Conservation (phyloP, 2,888 invertebrate species). For the Priocnemis perturbator region DNA sequence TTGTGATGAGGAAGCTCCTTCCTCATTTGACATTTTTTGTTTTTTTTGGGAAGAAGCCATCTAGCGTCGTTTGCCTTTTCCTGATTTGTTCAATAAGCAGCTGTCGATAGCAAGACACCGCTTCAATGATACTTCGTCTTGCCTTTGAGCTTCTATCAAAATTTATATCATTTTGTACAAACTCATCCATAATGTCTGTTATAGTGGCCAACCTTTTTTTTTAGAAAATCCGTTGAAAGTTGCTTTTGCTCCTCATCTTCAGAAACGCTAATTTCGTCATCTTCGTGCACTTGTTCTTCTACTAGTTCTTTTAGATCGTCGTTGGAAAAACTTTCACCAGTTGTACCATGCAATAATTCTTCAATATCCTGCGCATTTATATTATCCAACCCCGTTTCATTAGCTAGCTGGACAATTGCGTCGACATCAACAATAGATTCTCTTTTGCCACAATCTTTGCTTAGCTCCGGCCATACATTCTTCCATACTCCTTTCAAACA, state of each 20-base stretch:
- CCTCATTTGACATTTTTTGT: too few relatives aligned
- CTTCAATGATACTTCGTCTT: conserved; percentile 10
- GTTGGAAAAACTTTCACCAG: too few relatives aligned
- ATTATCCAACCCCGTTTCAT: conserved; percentile 25
- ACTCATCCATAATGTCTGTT: too few relatives aligned
- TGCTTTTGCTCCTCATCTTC: too few relatives aligned
- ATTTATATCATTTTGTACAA: too few relatives aligned
- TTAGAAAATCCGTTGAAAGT: too few relatives aligned
- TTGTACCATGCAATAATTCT: not conserved
- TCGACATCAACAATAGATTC: conserved; percentile 29
- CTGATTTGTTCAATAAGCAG: not conserved
- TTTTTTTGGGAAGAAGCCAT: too few relatives aligned
- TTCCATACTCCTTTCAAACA: not conserved
- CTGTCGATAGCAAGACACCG: conserved; percentile 7
- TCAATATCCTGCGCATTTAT: conserved; percentile 5
- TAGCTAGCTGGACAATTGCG: conserved; percentile 30
- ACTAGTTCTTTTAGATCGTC: too few relatives aligned
- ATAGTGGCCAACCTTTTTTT: not conserved
- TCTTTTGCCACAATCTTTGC: conserved; percentile 22
- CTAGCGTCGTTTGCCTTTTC: too few relatives aligned
- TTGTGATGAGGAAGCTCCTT: too few relatives aligned
- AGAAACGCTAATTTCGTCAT: too few relatives aligned
- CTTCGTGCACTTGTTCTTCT: too few relatives aligned
- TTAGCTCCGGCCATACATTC: conserved; percentile 20
- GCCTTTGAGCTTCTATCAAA: not conserved